These are phyloP conservation scores for Phallusia fumigata DNA, from an alignment of 23 tunicate genomes.

Conservation along the genomic window DNA sequence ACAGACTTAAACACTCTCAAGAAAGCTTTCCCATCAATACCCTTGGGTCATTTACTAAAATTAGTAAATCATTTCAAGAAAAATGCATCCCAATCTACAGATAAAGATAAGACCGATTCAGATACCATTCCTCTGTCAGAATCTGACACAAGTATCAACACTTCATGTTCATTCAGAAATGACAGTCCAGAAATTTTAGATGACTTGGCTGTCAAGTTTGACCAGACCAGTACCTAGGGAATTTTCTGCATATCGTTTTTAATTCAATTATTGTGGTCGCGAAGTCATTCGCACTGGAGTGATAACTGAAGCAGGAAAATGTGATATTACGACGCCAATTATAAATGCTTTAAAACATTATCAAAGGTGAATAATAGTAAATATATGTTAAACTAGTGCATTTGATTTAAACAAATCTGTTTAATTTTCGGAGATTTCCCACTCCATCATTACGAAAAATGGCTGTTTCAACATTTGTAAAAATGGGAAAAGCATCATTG, in stretches of 20 bases:
- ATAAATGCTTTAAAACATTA: too few relatives aligned
- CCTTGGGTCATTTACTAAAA: too few relatives aligned
- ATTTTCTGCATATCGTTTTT: background rate
- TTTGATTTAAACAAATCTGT: background rate
- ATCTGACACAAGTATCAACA: background rate
- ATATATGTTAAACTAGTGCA: background rate
- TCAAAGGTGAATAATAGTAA: background rate
- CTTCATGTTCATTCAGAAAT: background rate
- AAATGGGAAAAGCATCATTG: background rate
- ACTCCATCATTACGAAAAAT: background rate
- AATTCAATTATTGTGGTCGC: background rate
- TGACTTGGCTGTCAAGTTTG: background rate
- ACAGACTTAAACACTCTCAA: too few relatives aligned
- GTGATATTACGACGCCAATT: background rate
- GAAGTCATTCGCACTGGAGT: background rate
- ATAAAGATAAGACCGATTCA: too few relatives aligned
- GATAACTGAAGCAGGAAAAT: slow-evolving; percentile 3
- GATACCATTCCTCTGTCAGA: background rate
- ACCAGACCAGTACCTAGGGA: background rate
- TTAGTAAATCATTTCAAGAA: too few relatives aligned
- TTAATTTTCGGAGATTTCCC: background rate
- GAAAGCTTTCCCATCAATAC: too few relatives aligned
- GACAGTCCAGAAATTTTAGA: background rate
- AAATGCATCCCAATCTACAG: too few relatives aligned
- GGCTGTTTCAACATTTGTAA: background rate